Evolutionary conservation across 1,140 invertebrate species (phyloP).

Genomic region (Micrasema longulum): DNA sequence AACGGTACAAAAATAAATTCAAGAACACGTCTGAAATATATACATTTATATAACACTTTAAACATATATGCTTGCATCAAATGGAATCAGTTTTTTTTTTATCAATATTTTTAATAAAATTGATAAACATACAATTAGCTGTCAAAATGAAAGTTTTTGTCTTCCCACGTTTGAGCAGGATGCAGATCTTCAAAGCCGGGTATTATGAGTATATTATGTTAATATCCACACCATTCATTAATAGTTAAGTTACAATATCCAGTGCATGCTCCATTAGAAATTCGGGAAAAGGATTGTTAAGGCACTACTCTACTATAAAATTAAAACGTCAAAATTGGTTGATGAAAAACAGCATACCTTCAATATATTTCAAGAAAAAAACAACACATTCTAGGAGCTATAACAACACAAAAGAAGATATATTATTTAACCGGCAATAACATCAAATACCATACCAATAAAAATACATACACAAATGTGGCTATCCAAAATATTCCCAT

Average conservation of each 20-base stretch:
- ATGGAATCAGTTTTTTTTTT: too few relatives aligned
- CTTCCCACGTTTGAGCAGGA: too few relatives aligned
- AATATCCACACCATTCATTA: neutral
- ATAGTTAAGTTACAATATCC: slow-evolving; percentile 22
- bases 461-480: slow-evolving; percentile 11
- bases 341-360: slow-evolving; percentile 48
- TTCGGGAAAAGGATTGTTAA: slow-evolving; percentile 33
- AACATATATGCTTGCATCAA: too few relatives aligned
- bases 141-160: too few relatives aligned
- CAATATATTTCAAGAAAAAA: slow-evolving; percentile 47
- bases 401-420: slow-evolving; percentile 10
- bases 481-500: neutral
- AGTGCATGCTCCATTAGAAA: slow-evolving; percentile 30
- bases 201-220: too few relatives aligned
- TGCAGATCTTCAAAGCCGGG: too few relatives aligned
- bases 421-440: neutral
- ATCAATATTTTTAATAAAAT: too few relatives aligned
- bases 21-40: too few relatives aligned
- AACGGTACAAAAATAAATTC: too few relatives aligned
- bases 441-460: neutral
- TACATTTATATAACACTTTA: too few relatives aligned
- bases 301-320: slow-evolving; percentile 43
- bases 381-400: slow-evolving; percentile 41
- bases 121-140: too few relatives aligned
- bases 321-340: slow-evolving; percentile 49